Base-by-base conservation (phyloP, 2,113 vertebrate genomes). In the Galbula dea region DNA sequence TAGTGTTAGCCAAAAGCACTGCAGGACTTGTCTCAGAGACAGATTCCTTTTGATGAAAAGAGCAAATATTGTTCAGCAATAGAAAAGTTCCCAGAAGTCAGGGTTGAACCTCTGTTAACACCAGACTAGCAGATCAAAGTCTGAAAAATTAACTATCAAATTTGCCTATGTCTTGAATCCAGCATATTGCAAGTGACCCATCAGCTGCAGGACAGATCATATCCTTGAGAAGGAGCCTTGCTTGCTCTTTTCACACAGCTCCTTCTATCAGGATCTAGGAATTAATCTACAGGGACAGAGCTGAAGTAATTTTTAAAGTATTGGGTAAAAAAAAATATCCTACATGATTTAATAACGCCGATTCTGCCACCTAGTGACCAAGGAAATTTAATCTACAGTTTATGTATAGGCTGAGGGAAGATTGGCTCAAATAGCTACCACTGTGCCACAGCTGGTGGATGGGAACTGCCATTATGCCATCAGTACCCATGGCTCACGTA, bases 281-380 rank as follows among this genome's bases (percentile, higher is more conserved):
- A 94, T 74, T 77, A 36, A 17, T 36, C 66, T 86, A 39, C 59
- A 85, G 63, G 23, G 48, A 81, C 15, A 55, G 49, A 93, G 68
- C 49, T 66, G 54, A 66, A 92, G 51, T 11, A 49, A 46, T 30
- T 39, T 34, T 58, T n/a, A 14, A 22, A 34, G 22, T 22, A 24
- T n/a, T n/a, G 14, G 10, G 7, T 82, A 30, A 65, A 46, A 66
- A 68, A 59, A 87, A 46, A 46, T 36, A 88, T 18, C 54, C n/a
- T 36, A 59, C 20, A 17, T 17, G 68, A 74, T 93, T 98, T 97
- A 92, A 83, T 94, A 97, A 97, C 37, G 57, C 61, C 6, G 75
- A 91, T 91, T 94, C 96, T 97, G 97, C 97, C 97, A 98, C 91
- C 97, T 98, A 97, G 96, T 96, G 97, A 96, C 96, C 68, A 92